These are phyloP conservation scores for Brachymystax lenok DNA, from an alignment of 2,797 vertebrate species.

Conservation along the genomic window DNA sequence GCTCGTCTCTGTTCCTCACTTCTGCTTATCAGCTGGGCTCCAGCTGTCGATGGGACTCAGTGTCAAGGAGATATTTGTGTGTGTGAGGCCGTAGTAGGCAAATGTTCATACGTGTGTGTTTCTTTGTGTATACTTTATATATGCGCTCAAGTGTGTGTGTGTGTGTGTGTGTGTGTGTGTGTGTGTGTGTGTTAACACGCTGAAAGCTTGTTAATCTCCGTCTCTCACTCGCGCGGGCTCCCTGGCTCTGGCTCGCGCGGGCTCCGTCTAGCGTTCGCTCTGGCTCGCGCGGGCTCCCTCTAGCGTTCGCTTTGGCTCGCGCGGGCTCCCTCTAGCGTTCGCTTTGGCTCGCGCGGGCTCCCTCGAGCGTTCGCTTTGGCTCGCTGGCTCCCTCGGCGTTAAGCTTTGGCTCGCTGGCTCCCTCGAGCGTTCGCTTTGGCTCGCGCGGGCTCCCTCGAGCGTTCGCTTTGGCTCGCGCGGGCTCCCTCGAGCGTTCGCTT, in stretches of 20 bases:
- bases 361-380: background rate
- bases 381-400: background rate
- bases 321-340: slow-evolving; percentile 1
- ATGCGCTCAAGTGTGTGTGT: background rate
- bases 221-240: too few relatives aligned
- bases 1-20: slow-evolving; percentile 29
- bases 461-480: too few relatives aligned
- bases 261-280: background rate
- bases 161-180: slow-evolving; percentile 12
- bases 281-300: too few relatives aligned
- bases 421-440: slow-evolving; percentile 15
- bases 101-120: slow-evolving; percentile 10
- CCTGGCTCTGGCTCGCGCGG: too few relatives aligned
- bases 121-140: slow-evolving; percentile 2
- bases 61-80: slow-evolving; percentile 55
- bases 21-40: slow-evolving; percentile 41
- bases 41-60: slow-evolving; percentile 39
- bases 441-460: too few relatives aligned
- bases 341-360: background rate
- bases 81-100: background rate
- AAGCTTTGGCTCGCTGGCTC: too few relatives aligned
- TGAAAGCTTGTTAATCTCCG: slow-evolving; percentile 58
- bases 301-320: too few relatives aligned
- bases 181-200: slow-evolving; percentile 50
- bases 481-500: too few relatives aligned